Base-by-base conservation (phyloP, 2,888 invertebrate species). In the Torymus aiolomorphi region DNA sequence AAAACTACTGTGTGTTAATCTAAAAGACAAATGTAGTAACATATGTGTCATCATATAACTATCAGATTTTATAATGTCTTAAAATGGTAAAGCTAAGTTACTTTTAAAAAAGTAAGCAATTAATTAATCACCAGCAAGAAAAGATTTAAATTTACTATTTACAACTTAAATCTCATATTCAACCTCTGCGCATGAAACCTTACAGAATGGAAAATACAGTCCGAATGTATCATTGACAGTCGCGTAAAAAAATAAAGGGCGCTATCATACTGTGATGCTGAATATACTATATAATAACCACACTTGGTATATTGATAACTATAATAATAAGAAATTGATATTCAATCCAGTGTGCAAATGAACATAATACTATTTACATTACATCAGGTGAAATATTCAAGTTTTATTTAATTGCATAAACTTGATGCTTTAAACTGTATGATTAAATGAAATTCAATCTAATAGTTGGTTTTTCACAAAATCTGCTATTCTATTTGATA, bases 201-300 rank as follows among this genome's bases (percentile, higher is more conserved):
- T 63, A 16, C 13, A 63, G 20, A 81, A 84, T 74, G n/a, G 62
- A 62, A n/a, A 13, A 59, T 82, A 84, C 8, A 42, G 84, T 87
- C 85, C 85, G 85, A 86, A 76, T 82, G 84, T 84, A 82, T 83
- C 78, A 87, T 86, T 86, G 86, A 88, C 85, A 88, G 88, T 88
- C 87, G 85, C 85, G 85, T 85, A 86, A 88, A 87, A 66, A 87
- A 88, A 87, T 88, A 88, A 89, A 88, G 84, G 88, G 89, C 89
- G 89, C 89, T 90, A 90, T 89, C 87, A 87, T 90, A 89, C 90
- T 90, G 90, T 90, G 90, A 90, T 90, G 90, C 88, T 89, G 89
- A 89, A 88, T 78, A 78, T 81, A 72, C 70, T 62, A 71, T 78
- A 57, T 67, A 78, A 42, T 42, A 31, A 42, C 42, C 42, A 42